phyloP scores from a whole-genome alignment of 1,140 invertebrate genomes.

The Cheumatopsyche charites region DNA sequence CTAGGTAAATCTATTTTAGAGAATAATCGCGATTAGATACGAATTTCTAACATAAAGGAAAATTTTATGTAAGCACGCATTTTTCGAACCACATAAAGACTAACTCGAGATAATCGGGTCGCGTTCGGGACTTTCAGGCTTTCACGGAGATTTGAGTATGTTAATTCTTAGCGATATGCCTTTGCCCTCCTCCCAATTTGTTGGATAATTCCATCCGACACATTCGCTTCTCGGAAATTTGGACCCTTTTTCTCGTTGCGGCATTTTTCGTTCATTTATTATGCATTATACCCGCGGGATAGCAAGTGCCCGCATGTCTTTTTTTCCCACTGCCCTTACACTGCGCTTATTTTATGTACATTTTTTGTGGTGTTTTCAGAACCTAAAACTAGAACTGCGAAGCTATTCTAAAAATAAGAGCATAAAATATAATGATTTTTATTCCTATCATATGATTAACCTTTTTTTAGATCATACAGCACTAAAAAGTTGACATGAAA shows the following conservation, averaged over 20 bases:
- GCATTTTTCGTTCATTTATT: slow-evolving; percentile 43
- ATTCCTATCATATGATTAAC: too few species aligned
- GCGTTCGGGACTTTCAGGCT: not conserved
- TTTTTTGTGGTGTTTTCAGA: not conserved
- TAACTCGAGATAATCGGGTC: slow-evolving; percentile 9
- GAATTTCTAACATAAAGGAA: too few species aligned
- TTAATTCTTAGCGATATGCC: slow-evolving; percentile 38
- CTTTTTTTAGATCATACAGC: too few species aligned
- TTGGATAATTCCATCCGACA: slow-evolving; percentile 38
- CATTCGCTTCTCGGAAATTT: slow-evolving; percentile 30
- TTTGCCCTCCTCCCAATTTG: slow-evolving; percentile 33
- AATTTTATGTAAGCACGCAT: not conserved
- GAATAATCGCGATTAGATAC: too few species aligned
- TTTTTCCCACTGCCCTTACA: not conserved
- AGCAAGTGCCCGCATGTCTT: slow-evolving; percentile 7
- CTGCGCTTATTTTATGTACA: not conserved
- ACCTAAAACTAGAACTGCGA: too few species aligned
- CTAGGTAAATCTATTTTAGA: too few species aligned
- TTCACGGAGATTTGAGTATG: slow-evolving; percentile 29
- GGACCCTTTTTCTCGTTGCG: slow-evolving; percentile 34
- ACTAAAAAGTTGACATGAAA: too few species aligned
- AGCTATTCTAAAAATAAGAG: too few species aligned
- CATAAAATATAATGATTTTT: too few species aligned
- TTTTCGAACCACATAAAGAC: not conserved
- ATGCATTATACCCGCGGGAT: slow-evolving; percentile 36